Base-by-base conservation (phyloP, 2,113 vertebrate species). In the Perca schrenkii region DNA sequence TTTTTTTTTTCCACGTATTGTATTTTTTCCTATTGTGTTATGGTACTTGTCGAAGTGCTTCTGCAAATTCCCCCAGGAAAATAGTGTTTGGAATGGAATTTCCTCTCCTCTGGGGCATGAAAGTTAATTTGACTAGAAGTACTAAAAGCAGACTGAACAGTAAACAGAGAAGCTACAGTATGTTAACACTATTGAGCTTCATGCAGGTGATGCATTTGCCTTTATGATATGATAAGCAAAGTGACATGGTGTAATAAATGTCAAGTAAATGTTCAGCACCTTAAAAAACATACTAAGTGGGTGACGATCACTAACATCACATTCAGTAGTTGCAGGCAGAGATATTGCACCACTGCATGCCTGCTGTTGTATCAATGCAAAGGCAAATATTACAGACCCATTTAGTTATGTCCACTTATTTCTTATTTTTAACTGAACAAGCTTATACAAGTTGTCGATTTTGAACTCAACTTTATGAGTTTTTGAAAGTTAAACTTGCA, bases 281-380 rank as follows among this genome's bases (percentile, higher is more conserved):
- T 69, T 66, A 36, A 21, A 50, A 75, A 52, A 62, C 31, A 63
- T 65, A 65, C 79, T 80, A 80, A 90, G 79, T 25, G 56, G 70
- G 70, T 28, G 64, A 69, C 1, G 13, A 31, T 19, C 12, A 50
- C 12, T 64, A 58, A 40, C 7, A 36, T 57, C 11, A 31, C 53
- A 14, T 46, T 50, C 2, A 66, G 53, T 57, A 54, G 3, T 10
- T 22, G 19, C 25, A 58, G 17, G 21, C 28, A 28, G 46, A 76
- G 43, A 49, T 8, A 56, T 7, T 21, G 43, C 17, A 47, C 47
- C 19, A 13, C 3, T 0, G 12, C 31, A 36, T 13, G 43, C n/a
- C 31, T 75, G 71, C 88, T 69, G 57, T n/a, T 64, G 22, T 12
- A 40, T 69, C 74, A 72, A 31, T 4, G 28, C 10, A 22, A 31